Evolutionary conservation across 2,113 vertebrate species (phyloP).

Genomic region (Macrotis lagotis): DNA sequence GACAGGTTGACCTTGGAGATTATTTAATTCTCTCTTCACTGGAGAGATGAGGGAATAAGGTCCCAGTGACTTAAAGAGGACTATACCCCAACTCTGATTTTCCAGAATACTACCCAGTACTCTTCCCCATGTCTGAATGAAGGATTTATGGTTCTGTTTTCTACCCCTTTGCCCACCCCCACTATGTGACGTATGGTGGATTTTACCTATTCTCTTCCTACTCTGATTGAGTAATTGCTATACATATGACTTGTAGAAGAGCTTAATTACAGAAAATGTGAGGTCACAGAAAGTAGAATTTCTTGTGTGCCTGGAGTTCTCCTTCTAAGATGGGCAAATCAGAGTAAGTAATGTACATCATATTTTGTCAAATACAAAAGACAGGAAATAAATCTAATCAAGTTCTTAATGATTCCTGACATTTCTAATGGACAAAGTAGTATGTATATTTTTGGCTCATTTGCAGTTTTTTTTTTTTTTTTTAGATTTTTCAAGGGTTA

Average conservation of each 20-base stretch:
- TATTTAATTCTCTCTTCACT: neutral
- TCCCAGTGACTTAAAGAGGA: neutral
- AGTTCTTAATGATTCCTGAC: neutral
- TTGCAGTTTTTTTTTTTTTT: too few species aligned
- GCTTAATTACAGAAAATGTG: neutral
- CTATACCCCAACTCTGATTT: neutral
- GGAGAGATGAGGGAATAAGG: neutral
- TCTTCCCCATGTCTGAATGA: neutral
- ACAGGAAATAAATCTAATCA: neutral
- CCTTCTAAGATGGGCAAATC: neutral
- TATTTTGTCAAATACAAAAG: neutral
- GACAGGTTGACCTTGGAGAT: too few species aligned
- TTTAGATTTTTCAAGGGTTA: too few species aligned
- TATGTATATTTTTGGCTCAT: neutral
- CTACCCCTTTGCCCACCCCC: too few species aligned
- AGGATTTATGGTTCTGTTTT: too few species aligned
- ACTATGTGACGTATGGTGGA: neutral
- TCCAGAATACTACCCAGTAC: neutral
- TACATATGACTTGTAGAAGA: neutral
- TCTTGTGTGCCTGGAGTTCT: neutral
- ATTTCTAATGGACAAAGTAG: neutral
- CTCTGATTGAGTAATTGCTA: neutral
- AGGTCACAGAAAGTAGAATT: neutral
- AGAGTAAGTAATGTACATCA: neutral
- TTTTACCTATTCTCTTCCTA: neutral